Conservation (phyloP, 1,140 invertebrate species). For the Asbolus verrucosus region DNA sequence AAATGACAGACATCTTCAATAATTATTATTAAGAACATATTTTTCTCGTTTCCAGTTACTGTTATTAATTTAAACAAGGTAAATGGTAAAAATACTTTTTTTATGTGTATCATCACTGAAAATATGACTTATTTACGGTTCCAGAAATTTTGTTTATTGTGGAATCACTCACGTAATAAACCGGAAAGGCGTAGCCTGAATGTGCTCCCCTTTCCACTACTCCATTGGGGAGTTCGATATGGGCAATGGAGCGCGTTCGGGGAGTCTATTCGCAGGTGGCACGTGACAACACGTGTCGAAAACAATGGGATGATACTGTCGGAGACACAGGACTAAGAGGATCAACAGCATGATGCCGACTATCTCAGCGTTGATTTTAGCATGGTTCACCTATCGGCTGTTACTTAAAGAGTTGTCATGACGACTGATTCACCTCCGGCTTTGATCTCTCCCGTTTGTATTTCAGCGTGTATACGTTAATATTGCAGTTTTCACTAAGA, state of each 20-base stretch:
- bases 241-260: constrained; percentile 12
- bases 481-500: too few relatives aligned
- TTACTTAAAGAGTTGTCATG: constrained; percentile 34
- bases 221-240: constrained; percentile 23
- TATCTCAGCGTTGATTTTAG: not conserved
- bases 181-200: too few relatives aligned
- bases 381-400: constrained; percentile 27
- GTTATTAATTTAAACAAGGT: too few relatives aligned
- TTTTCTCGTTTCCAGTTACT: too few relatives aligned
- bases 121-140: too few relatives aligned
- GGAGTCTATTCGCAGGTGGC: constrained; percentile 54
- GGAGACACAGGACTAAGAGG: constrained; percentile 44
- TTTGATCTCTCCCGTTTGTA: constrained; percentile 39
- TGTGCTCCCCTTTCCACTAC: not conserved
- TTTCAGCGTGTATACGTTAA: too few relatives aligned
- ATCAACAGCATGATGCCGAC: constrained; percentile 35
- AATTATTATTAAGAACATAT: too few relatives aligned
- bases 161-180: too few relatives aligned
- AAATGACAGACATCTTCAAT: too few relatives aligned
- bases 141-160: too few relatives aligned
- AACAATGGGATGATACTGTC: constrained; percentile 56
- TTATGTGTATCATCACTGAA: too few relatives aligned
- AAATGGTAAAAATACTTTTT: too few relatives aligned
- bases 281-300: constrained; percentile 56
- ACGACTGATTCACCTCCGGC: constrained; percentile 24